These are phyloP conservation scores for Notiomystis cincta DNA, from an alignment of 2,113 vertebrate species.

Conservation along the genomic window DNA sequence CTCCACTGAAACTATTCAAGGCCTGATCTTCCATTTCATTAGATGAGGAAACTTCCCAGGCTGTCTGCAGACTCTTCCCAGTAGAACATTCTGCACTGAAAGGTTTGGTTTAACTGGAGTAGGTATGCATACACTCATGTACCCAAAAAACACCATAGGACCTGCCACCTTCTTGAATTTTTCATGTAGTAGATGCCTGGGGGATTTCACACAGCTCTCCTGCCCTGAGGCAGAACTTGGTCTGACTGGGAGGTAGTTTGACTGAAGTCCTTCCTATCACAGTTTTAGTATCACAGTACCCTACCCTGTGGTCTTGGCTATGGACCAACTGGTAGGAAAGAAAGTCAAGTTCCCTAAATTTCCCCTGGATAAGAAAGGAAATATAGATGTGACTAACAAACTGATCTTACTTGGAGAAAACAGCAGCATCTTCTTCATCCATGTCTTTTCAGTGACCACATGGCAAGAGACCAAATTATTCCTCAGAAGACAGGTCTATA, in stretches of 20 bases:
- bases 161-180: not conserved
- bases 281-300: not conserved
- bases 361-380: not conserved
- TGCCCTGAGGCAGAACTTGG: not conserved
- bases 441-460: not conserved
- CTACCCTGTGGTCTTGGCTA: not conserved
- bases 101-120: not conserved
- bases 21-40: not conserved
- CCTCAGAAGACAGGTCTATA: not conserved
- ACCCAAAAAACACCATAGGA: not conserved
- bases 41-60: not conserved
- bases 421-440: not conserved
- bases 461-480: not conserved
- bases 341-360: not conserved
- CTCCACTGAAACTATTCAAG: not conserved
- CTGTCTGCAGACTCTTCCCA: not conserved
- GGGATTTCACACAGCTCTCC: not conserved
- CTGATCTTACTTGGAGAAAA: not conserved
- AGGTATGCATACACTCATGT: not conserved
- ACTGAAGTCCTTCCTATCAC: not conserved
- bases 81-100: not conserved
- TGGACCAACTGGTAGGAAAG: not conserved
- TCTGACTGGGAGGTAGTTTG: not conserved
- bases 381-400: not conserved
- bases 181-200: not conserved